These are phyloP conservation scores for Podarcis siculus DNA, from an alignment of 2,797 vertebrate species.

Conservation along the genomic window DNA sequence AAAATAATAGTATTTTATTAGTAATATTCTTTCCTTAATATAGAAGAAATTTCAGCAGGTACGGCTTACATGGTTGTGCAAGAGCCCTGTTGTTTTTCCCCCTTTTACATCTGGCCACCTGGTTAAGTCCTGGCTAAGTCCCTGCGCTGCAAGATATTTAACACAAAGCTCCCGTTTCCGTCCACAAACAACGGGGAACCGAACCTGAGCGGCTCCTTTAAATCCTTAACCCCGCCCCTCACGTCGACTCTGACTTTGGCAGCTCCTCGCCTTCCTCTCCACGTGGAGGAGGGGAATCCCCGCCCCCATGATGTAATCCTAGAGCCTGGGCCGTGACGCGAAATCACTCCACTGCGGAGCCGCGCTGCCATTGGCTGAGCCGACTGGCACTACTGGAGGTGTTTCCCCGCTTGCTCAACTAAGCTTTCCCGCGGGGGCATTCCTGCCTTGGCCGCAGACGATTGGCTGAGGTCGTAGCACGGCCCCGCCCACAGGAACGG, in stretches of 20 bases:
- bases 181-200: too few species aligned
- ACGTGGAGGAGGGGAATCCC: conserved; percentile 54
- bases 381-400: conserved; percentile 83
- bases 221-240: neutral
- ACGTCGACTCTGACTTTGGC: conserved; percentile 8
- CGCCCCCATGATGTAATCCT: conserved; percentile 80
- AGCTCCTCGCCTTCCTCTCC: conserved; percentile 27
- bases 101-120: neutral
- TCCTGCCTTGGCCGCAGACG: neutral
- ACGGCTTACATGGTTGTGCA: too few species aligned
- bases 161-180: too few species aligned
- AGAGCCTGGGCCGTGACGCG: conserved; percentile 81
- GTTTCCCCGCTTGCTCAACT: conserved; percentile 69
- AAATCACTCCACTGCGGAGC: conserved; percentile 91
- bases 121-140: too few species aligned
- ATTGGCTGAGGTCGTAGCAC: neutral
- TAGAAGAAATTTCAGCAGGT: too few species aligned
- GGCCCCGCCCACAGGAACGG: neutral
- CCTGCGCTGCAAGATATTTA: too few species aligned
- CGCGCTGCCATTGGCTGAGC: conserved; percentile 82
- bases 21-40: too few species aligned
- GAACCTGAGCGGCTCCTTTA: neutral
- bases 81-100: neutral
- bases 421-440: conserved; percentile 67
- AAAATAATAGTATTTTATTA: too few species aligned